Conservation (phyloP, 2,797 vertebrate genomes). For the Acanthurus tractus region DNA sequence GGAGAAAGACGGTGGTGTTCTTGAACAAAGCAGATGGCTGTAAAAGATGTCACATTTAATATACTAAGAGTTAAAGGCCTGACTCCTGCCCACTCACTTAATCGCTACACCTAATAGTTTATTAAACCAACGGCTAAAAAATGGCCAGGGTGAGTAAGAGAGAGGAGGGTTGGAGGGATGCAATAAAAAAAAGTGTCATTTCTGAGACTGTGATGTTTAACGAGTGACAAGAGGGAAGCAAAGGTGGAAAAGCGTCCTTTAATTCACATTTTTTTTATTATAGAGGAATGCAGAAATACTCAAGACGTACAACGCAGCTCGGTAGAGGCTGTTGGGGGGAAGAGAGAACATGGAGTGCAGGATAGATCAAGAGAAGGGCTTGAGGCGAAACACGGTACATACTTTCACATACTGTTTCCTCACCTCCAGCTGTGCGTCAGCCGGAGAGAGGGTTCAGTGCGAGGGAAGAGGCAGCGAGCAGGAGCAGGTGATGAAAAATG, state of each 20-base stretch:
- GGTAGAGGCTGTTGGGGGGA: background rate
- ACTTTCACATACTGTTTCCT: slow-evolving; percentile 45
- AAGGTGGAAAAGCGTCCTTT: slow-evolving; percentile 25
- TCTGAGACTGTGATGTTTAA: slow-evolving; percentile 38
- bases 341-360: slow-evolving; percentile 20
- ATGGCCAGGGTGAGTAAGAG: slow-evolving; percentile 14
- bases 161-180: slow-evolving; percentile 12
- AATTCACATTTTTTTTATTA: slow-evolving; percentile 20
- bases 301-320: slow-evolving; percentile 9
- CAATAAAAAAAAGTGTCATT: slow-evolving; percentile 57
- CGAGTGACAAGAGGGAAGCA: slow-evolving; percentile 23
- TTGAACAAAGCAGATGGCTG: slow-evolving; percentile 39
- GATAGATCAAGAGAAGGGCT: slow-evolving; percentile 64
- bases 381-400: slow-evolving; percentile 50
- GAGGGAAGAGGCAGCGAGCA: slow-evolving; percentile 24
- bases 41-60: slow-evolving; percentile 57
- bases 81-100: slow-evolving; percentile 48
- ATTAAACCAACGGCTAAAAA: slow-evolving; percentile 53
- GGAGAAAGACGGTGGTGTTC: slow-evolving; percentile 41
- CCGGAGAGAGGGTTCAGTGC: slow-evolving; percentile 4
- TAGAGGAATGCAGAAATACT: slow-evolving; percentile 21
- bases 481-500: slow-evolving; percentile 16
- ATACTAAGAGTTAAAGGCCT: slow-evolving; percentile 51
- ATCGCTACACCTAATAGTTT: slow-evolving; percentile 49
- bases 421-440: slow-evolving; percentile 47